Evolutionary conservation across 2,888 invertebrate species (phyloP).

Genomic region (Cosmia trapezina): DNA sequence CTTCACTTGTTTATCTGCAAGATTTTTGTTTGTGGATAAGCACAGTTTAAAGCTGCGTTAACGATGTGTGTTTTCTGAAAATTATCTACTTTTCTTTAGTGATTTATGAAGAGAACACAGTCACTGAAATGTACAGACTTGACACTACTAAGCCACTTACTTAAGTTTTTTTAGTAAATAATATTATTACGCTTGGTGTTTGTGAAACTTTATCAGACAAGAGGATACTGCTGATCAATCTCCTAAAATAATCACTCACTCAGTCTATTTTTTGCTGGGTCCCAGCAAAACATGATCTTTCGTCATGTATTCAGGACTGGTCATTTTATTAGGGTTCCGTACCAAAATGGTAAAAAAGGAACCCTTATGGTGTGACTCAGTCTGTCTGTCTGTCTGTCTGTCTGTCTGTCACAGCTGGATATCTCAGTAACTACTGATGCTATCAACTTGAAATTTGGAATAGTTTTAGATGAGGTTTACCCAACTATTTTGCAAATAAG

Average conservation of each 20-base stretch:
- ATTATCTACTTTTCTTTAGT: neutral
- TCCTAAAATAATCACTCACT: neutral
- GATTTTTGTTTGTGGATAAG: conserved; percentile 18
- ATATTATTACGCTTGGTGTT: neutral
- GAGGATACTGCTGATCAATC: neutral
- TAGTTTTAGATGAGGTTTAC: too few species aligned
- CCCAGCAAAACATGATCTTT: neutral
- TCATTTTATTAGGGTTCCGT: too few species aligned
- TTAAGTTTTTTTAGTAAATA: neutral
- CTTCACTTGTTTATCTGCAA: conserved; percentile 38
- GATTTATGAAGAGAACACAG: too few species aligned
- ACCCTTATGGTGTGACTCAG: too few species aligned
- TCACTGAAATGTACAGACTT: neutral
- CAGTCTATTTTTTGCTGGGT: neutral
- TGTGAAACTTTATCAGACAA: neutral
- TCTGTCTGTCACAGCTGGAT: too few species aligned
- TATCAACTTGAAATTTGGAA: too few species aligned
- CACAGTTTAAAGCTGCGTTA: conserved; percentile 3
- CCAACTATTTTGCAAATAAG: too few species aligned
- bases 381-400: too few species aligned
- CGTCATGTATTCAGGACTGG: neutral
- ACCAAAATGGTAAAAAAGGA: too few species aligned
- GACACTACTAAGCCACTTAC: neutral
- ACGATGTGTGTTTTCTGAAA: neutral
- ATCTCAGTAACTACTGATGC: too few species aligned